Base-by-base conservation (phyloP, 2,888 invertebrate genomes). In the Octonoba sinensis region DNA sequence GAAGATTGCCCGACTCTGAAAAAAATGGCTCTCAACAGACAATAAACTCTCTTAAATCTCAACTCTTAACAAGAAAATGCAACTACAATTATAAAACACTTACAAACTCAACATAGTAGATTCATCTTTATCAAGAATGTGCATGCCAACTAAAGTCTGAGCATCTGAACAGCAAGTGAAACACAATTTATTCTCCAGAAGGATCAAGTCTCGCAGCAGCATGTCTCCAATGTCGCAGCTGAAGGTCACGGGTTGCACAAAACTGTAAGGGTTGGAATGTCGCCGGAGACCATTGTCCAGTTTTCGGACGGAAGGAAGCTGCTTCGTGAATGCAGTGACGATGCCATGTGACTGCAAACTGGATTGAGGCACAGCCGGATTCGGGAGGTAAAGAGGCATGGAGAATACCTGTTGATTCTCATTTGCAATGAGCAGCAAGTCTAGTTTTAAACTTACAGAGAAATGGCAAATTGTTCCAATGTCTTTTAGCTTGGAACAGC, bases 241-340 rank as follows among this genome's bases (percentile, higher is more conserved):
- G 54, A 81, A 60, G 64, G 3, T 44, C 27, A 82, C 15, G 4
- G 70, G 54, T 24, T 66, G 66, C 0, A 75, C 20, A 8, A 27
- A 74, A 24, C 56, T 64, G 1, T 51, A 65, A 44, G 65, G 59
- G 6, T 47, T 59, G 0, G 76, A 75, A 46, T 59, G 62, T 1
- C 72, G 49, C 36, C 72, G 65, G 11, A 47, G 46, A 11, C 44
- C 51, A 13, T 66, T 62, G 36, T 64, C 70, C 22, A 76, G 13
- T 49, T 71, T 57, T 36, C 56, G 36, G 1, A 76, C 72, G 22
- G 82, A 82, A 3, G 82, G 82, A 56, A 67, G 66, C 13, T 76
- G 76, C 49, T 82, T 82, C 8, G 82, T 62, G 18, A 82, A 82
- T 18, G 82, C 82, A 22, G 82, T 82, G 15, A 82, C 47, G 22